Percentiles rank a stretch among this genome's conserved stretches.
Evolutionary conservation across 2,888 invertebrate genomes (phyloP).

Genomic region (Pheosia gnoma): DNA sequence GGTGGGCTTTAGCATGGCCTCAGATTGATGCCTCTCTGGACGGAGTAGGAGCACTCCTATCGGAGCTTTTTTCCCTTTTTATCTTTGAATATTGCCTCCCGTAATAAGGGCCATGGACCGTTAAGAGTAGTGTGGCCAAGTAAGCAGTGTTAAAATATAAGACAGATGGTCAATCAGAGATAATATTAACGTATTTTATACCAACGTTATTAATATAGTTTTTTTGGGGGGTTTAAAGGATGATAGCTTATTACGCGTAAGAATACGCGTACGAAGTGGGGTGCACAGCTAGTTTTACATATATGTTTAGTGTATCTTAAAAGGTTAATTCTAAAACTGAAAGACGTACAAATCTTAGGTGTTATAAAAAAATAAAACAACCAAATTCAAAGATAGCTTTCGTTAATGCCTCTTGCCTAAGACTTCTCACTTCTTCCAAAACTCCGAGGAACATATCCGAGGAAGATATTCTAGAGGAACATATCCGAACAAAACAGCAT

Average conservation of each 20-base stretch:
- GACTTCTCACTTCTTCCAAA: too few relatives aligned
- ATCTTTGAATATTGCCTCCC: slow-evolving; percentile 76
- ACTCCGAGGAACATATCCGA: neutral
- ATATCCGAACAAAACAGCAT: neutral
- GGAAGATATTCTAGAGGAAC: neutral
- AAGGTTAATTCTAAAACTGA: too few relatives aligned
- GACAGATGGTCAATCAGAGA: slow-evolving; percentile 1
- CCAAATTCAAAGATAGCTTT: too few relatives aligned
- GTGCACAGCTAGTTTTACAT: too few relatives aligned
- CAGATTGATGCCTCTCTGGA: slow-evolving; percentile 73
- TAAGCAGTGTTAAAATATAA: neutral
- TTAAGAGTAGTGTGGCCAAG: slow-evolving; percentile 46
- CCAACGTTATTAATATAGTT: neutral
- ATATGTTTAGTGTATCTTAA: too few relatives aligned
- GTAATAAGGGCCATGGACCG: slow-evolving; percentile 72
- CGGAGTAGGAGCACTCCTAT: slow-evolving; percentile 58
- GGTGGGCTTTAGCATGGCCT: slow-evolving; percentile 78
- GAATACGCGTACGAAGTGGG: too few relatives aligned
- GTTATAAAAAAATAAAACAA: too few relatives aligned
- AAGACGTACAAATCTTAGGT: too few relatives aligned
- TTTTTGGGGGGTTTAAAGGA: too few relatives aligned
- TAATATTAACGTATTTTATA: neutral
- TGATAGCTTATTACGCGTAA: too few relatives aligned
- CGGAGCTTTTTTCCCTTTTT: slow-evolving; percentile 67
- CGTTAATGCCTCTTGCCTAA: too few relatives aligned